Evolutionary conservation across 2,113 vertebrate genomes (phyloP), one percentile per base, ranked within the genome.

Genomic region (Eidolon helvum): DNA sequence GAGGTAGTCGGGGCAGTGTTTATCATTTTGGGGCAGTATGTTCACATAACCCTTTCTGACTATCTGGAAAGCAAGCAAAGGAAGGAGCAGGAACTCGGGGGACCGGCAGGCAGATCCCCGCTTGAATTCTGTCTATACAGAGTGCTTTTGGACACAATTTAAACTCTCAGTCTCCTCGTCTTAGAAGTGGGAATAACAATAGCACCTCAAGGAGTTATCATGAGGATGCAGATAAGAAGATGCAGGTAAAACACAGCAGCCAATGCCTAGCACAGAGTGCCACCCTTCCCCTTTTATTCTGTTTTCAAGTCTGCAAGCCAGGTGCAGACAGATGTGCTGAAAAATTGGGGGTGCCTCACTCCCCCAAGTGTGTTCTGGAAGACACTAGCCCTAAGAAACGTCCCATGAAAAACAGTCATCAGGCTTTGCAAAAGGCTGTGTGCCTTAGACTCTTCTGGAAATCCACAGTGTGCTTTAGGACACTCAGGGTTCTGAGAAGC

Each of bases 11-110:
- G 92, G 71, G 48, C 33, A 35, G 40, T 50, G 74, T 90, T 95
- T 87, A 50, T 68, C 84, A 66, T 59, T 95, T 82, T 65, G 24
- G 59, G 57, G 66, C 61, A 83, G 0, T 83, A 77, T 66, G 53
- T 92, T 96, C 77, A 40, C 24, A 88, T n/a, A 83, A 82, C 24
- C 7, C 71, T 88, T 86, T 77, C 43, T 48, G 74, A 8, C 33
- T 35, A 45, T 35, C 28, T 48, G 15, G 72, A 45, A 24, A 69
- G 53, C 33, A 66, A 30, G 53, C 28, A 66, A 30, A 74, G 72
- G 26, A 14, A 72, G 74, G 43, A 45, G 61, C 30, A 53, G 86
- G 69, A 43, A 35, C 40, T 68, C n/a, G 18, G 40, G 28, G 40
- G 87, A n/a, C 22, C n/a, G n/a, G 21, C 16, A 5, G 33, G 38